Evolutionary conservation across 2,113 vertebrate genomes (phyloP).

Genomic region (Callaeas wilsoni): DNA sequence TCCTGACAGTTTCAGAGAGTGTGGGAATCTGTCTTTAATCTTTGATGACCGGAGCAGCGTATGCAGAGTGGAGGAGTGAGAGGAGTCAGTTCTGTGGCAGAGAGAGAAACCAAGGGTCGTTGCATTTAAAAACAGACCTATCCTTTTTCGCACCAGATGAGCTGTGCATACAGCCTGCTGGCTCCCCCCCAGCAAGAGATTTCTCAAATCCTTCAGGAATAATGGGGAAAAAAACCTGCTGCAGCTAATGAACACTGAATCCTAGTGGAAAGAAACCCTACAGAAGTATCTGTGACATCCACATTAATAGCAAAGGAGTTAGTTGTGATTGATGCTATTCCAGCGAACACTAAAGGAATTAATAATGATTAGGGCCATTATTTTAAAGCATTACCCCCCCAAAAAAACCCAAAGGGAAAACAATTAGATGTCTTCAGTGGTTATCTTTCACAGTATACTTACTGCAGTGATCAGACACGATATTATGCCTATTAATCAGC

Average conservation of each 20-base stretch:
- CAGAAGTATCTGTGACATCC: conserved; percentile 61
- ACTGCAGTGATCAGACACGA: conserved; percentile 61
- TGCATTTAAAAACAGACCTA: neutral
- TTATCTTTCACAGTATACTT: conserved; percentile 67
- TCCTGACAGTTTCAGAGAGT: conserved; percentile 15
- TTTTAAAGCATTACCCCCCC: conserved; percentile 51
- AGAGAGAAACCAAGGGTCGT: neutral
- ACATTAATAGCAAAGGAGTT: conserved; percentile 67
- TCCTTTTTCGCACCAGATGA: neutral
- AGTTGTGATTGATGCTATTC: conserved; percentile 67
- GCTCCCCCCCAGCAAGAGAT: neutral
- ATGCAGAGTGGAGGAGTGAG: neutral
- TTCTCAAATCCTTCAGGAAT: conserved; percentile 1
- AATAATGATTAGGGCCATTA: conserved; percentile 71
- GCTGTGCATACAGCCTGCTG: neutral
- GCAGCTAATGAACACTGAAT: conserved; percentile 52
- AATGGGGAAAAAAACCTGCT: neutral
- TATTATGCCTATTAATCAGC: conserved; percentile 68
- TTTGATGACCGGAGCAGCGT: neutral
- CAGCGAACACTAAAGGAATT: conserved; percentile 65
- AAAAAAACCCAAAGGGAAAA: conserved; percentile 55
- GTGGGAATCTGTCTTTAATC: conserved; percentile 39
- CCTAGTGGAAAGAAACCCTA: conserved; percentile 42
- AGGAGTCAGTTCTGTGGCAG: neutral
- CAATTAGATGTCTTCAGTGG: conserved; percentile 65